A percentile compares a stretch with the other conserved stretches of the same genome.
These are phyloP conservation scores for Ectropis crepuscularia DNA, from an alignment of 2,888 invertebrate species.

Conservation along the genomic window DNA sequence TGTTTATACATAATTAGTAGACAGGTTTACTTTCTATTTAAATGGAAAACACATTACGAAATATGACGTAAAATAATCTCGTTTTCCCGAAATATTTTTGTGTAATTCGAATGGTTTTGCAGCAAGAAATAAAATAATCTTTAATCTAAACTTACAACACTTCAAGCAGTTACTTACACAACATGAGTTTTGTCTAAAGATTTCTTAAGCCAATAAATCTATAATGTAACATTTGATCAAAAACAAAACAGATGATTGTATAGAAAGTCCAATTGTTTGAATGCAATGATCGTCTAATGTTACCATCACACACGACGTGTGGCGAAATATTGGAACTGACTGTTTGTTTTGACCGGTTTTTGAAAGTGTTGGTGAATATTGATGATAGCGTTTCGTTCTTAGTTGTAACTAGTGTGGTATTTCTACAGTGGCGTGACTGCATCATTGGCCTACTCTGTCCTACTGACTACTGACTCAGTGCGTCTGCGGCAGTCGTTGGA, in stretches of 20 bases:
- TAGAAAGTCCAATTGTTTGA: constrained; percentile 32
- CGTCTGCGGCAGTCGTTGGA: constrained; percentile 10
- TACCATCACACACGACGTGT: neutral
- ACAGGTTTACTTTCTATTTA: too few relatives aligned
- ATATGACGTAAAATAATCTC: too few relatives aligned
- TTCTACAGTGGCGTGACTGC: constrained; percentile 15
- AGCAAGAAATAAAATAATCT: neutral
- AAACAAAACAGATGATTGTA: constrained; percentile 23
- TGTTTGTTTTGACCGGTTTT: neutral
- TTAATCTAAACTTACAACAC: neutral
- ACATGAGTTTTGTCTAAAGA: constrained; percentile 1
- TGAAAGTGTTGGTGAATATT: neutral
- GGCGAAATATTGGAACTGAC: too few relatives aligned
- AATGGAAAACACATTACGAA: too few relatives aligned
- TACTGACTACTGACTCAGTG: constrained; percentile 23
- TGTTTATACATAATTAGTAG: too few relatives aligned
- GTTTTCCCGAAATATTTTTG: neutral
- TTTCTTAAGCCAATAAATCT: constrained; percentile 16
- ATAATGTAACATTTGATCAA: constrained; percentile 21
- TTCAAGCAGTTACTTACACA: neutral
- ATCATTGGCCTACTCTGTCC: constrained; percentile 14
- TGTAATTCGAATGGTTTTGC: neutral
- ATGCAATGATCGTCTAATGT: constrained; percentile 26
- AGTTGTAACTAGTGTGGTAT: neutral
- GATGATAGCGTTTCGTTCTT: neutral